Base-by-base conservation (phyloP, 2,113 vertebrate species). In the Phalacrocorax pelagicus region DNA sequence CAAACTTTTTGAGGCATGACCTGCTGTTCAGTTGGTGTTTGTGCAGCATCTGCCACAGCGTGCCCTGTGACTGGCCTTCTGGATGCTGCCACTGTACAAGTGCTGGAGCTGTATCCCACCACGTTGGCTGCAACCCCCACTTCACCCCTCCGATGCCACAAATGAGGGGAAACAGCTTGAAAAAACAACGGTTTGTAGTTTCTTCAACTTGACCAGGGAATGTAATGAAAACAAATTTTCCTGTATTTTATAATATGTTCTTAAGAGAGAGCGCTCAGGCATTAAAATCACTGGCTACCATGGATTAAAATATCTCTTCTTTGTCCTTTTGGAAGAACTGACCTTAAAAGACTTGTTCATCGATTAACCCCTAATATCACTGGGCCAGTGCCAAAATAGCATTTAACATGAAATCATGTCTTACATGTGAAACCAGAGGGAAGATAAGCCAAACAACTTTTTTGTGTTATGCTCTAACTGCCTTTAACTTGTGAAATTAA, bases 341-440 rank as follows among this genome's bases (percentile, higher is more conserved):
- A 67, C 84, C 58, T 94, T 40, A 82, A 70, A 87, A 44, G 57
- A 40, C 11, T 57, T 44, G n/a, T 27, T 55, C 78, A 90, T 92
- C 12, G 10, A 80, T 44, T 69, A 57, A 47, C 18, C 54, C 49
- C 71, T 80, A 38, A 51, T 12, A 59, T 46, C 58, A 9, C n/a
- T 75, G 73, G 58, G 32, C 15, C 19, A 12, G 49, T 51, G 85
- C 81, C 81, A 83, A 65, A 90, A 58, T 13, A 73, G 84, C 87
- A 61, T 93, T 93, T 90, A 88, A 90, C 75, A 49, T 81, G 79
- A 62, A 75, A 46, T 59, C 82, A 38, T 12, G 24, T 38, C 75
- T n/a, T 22, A 2, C 36, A 2, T 11, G 34, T 38, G 71, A 72
- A 88, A 77, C 22, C 67, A 73, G 51, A 38, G 11, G n/a, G 55